A percentile compares a stretch with the other conserved stretches of the same genome.
These are phyloP conservation scores for Lagodon rhomboides DNA, from an alignment of 2,797 vertebrate species.

Conservation along the genomic window DNA sequence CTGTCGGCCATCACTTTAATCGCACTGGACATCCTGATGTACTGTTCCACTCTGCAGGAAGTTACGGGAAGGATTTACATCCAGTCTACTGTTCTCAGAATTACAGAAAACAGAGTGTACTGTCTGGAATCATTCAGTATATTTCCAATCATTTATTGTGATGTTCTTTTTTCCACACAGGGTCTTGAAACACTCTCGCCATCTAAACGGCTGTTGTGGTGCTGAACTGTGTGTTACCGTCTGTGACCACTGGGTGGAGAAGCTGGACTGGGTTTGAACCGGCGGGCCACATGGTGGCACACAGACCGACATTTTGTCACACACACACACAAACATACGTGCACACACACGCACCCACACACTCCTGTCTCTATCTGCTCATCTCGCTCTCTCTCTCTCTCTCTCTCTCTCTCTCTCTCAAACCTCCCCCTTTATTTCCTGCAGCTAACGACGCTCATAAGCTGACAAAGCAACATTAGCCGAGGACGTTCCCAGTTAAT, in stretches of 20 bases:
- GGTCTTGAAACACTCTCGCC: background rate
- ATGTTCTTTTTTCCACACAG: background rate
- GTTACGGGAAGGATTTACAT: background rate
- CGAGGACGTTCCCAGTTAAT: background rate
- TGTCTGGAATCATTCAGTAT: background rate
- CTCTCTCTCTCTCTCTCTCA: background rate
- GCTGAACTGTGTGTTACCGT: background rate
- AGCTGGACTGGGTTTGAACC: conserved; percentile 20
- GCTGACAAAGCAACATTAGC: conserved; percentile 10
- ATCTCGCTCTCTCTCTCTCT: background rate
- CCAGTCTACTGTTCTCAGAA: background rate
- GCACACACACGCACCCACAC: conserved; percentile 1
- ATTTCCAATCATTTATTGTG: background rate
- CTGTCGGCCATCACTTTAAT: background rate
- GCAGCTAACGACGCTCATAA: conserved; percentile 3
- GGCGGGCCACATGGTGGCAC: conserved; percentile 30
- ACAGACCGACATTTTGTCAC: conserved; percentile 65
- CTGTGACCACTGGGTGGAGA: conserved; percentile 69
- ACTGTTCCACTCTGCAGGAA: background rate
- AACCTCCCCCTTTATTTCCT: conserved; percentile 32
- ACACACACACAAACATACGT: conserved; percentile 11
- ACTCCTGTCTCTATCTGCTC: background rate
- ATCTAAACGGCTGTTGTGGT: background rate
- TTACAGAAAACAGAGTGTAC: background rate
- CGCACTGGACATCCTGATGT: background rate